Conservation (phyloP, 2,797 vertebrate species). For the Macroramphosus scolopax region DNA sequence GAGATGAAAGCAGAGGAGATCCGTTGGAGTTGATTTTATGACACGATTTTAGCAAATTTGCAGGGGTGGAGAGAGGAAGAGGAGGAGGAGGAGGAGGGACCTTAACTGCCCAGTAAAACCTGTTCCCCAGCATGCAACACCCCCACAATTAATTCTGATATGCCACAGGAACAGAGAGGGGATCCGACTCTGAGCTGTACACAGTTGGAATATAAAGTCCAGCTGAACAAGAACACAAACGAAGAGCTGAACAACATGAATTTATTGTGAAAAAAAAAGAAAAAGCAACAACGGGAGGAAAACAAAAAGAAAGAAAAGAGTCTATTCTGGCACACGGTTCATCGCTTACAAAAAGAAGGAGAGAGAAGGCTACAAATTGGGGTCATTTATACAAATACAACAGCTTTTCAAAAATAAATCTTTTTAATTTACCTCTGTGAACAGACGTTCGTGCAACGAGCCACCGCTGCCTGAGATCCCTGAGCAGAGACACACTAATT, state of each 20-base stretch:
- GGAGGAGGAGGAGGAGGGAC: too few relatives aligned
- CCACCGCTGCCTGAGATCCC: conserved; percentile 90
- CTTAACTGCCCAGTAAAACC: conserved; percentile 61
- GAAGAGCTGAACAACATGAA: conserved; percentile 80
- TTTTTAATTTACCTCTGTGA: conserved; percentile 96
- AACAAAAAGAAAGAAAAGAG: conserved; percentile 21
- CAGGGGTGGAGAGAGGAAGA: too few relatives aligned
- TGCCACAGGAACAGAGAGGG: conserved; percentile 27
- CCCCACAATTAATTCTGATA: conserved; percentile 42
- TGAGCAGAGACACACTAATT: conserved; percentile 90
- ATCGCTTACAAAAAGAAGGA: conserved; percentile 89
- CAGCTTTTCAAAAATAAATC: conserved; percentile 92
- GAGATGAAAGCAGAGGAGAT: conserved; percentile 67
- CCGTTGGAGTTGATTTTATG: conserved; percentile 72
- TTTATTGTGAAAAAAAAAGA: conserved; percentile 92
- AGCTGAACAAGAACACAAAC: conserved; percentile 32
- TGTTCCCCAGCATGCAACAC: conserved; percentile 49
- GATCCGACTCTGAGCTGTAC: conserved; percentile 5
- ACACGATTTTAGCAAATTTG: conserved; percentile 69
- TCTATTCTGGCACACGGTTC: conserved; percentile 88
- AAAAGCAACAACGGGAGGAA: conserved; percentile 73
- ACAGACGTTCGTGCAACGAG: conserved; percentile 87
- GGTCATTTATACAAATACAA: conserved; percentile 99
- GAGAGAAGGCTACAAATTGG: conserved; percentile 95
- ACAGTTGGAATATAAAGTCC: too few relatives aligned